These are phyloP conservation scores for Yponomeuta cagnagella DNA, from an alignment of 2,888 invertebrate genomes.

Conservation along the genomic window DNA sequence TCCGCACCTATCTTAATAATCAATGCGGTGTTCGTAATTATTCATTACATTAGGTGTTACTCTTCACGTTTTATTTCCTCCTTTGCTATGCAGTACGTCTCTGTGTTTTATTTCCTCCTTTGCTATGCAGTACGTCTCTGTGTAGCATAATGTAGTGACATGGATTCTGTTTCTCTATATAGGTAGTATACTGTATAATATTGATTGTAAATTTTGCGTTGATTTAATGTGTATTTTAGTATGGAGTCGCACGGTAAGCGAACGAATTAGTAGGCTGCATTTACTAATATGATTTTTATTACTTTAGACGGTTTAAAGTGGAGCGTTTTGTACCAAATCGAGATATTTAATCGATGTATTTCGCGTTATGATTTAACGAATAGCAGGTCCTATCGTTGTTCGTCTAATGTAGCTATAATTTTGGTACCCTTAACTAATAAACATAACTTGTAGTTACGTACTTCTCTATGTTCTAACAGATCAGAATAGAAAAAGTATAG, in stretches of 20 bases:
- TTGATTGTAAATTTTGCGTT: slow-evolving; percentile 65
- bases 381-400: not conserved
- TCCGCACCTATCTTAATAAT: not conserved
- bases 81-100: slow-evolving; percentile 15
- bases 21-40: not conserved
- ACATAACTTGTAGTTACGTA: slow-evolving; percentile 1
- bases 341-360: slow-evolving; percentile 31
- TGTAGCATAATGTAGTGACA: slow-evolving; percentile 26
- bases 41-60: not conserved
- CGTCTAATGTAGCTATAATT: not conserved
- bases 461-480: not conserved
- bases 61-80: slow-evolving; percentile 5
- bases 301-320: slow-evolving; percentile 48
- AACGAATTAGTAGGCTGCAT: slow-evolving; percentile 64
- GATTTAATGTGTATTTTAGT: slow-evolving; percentile 30
- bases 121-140: slow-evolving; percentile 20
- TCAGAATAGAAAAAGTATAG: not conserved
- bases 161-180: slow-evolving; percentile 24
- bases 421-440: not conserved
- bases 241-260: slow-evolving; percentile 40
- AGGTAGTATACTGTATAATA: slow-evolving; percentile 39
- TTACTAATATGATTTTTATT: slow-evolving; percentile 68
- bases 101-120: no score
- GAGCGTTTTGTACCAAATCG: slow-evolving; percentile 66
- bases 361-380: not conserved